A percentile compares a stretch with the other conserved stretches of the same genome.
Evolutionary conservation across 2,113 vertebrate species (phyloP).

Genomic region (Sialia sialis): DNA sequence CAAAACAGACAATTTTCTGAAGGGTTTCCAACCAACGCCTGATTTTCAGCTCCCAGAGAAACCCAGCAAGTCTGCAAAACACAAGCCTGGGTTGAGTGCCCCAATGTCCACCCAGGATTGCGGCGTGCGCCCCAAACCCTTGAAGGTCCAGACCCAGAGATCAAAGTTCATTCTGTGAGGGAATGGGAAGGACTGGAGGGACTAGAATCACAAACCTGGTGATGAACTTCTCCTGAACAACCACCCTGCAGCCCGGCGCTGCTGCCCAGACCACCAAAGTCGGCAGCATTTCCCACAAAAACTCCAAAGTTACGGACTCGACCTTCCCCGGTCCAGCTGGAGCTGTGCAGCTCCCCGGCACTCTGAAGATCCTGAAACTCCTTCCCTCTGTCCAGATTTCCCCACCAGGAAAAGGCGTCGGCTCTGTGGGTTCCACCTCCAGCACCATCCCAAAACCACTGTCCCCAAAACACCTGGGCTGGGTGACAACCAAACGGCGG

Average conservation of each 20-base stretch:
- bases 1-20: background rate
- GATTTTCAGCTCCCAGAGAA: background rate
- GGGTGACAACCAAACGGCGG: background rate
- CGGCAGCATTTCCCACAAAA: background rate
- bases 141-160: rapidly evolving
- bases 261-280: background rate
- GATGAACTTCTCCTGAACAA: background rate
- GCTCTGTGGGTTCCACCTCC: background rate
- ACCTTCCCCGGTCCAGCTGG: background rate
- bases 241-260: background rate
- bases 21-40: background rate
- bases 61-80: background rate
- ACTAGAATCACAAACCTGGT: background rate
- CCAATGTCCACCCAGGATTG: rapidly evolving
- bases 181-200: background rate
- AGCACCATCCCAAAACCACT: background rate
- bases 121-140: rapidly evolving
- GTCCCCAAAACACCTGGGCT: rapidly evolving
- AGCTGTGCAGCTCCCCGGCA: rapidly evolving
- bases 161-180: rapidly evolving
- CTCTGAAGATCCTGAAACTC: rapidly evolving
- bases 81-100: rapidly evolving
- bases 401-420: rapidly evolving
- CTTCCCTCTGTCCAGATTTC: background rate
- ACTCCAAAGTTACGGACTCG: background rate